Evolutionary conservation across 2,113 vertebrate species (phyloP), one percentile per base, ranked within the genome.

Genomic region (Podarcis cretensis): DNA sequence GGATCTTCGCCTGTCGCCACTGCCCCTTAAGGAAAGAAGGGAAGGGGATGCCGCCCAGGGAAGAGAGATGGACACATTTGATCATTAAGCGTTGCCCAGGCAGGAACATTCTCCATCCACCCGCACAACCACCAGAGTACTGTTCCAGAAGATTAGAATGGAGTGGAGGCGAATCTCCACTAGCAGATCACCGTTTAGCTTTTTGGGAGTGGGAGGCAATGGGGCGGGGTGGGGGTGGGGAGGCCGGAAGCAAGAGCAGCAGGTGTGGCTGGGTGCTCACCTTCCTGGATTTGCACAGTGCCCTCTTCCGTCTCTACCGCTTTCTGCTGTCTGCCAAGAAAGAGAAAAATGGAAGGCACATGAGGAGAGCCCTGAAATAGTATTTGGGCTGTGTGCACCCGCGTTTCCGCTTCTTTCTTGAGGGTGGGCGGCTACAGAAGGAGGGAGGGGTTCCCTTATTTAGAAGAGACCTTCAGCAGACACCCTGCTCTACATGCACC

Each of bases 1-100:
- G 98, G 98, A 90, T 98, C 98, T 89, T 99, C 98, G 9, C 98
- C 98, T 9, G 98, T 98, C 74, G 98, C 98, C 59, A 98, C 98
- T 68, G 98, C 98, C n/a, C 98, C 98, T 98, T 92, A 14, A 84
- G 87, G 85, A 80, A 59, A 80, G 75, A 78, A 74, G 30, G 43
- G 9, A 12, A 16, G 10, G 40, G 14, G 40, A 7, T 5, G 43
- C 65, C 65, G 25, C 54, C 48, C 5, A 35, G 59, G 25, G 27
- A 6, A 59, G 68, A 78, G 35, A 4, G 32, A 23, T n/a, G 13
- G 54, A 37, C 20, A n/a, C 2, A 63, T 30, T 9, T 10, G 8
- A 12, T 21, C 35, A 57, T 57, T n/a, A 35, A 10, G 0, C 2
- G 13, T n/a, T 57, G 77, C 12, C 66, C 20, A 48, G 43, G 65